Evolutionary conservation across 2,888 invertebrate species (phyloP).

Genomic region (Ennomos erosarius): DNA sequence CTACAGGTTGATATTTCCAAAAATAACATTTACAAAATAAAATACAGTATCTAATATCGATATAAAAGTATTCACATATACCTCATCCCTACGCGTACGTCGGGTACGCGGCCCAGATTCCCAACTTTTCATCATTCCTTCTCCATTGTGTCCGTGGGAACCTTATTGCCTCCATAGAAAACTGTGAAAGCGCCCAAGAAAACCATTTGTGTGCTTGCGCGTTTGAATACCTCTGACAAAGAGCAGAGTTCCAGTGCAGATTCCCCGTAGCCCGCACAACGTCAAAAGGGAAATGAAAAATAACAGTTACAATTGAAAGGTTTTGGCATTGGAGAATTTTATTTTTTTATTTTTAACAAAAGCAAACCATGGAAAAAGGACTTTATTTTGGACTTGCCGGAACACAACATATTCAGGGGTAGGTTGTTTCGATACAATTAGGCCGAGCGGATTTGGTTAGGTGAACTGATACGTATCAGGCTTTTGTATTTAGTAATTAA

Average conservation of each 20-base stretch:
- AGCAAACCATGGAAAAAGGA: no score
- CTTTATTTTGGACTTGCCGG: no score
- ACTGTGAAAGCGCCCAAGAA: slow-evolving; percentile 81
- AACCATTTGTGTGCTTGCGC: slow-evolving; percentile 77
- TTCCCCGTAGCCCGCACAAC: slow-evolving; percentile 47
- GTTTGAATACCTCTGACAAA: slow-evolving; percentile 76
- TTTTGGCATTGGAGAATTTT: not conserved
- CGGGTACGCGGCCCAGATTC: slow-evolving; percentile 81
- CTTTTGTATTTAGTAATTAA: no score
- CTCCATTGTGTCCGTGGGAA: slow-evolving; percentile 82
- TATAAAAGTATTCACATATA: slow-evolving; percentile 26
- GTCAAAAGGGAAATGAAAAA: slow-evolving; percentile 25
- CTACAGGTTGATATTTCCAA: no score
- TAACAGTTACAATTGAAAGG: slow-evolving; percentile 11
- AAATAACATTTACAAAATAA: no score
- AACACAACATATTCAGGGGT: no score
- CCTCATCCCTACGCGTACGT: slow-evolving; percentile 63
- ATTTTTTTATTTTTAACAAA: no score
- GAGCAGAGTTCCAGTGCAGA: slow-evolving; percentile 64
- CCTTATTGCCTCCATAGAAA: slow-evolving; percentile 84
- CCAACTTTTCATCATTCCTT: slow-evolving; percentile 82
- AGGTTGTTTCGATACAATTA: no score
- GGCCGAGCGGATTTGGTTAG: no score
- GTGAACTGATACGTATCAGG: no score
- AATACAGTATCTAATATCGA: slow-evolving; percentile 49